Evolutionary conservation across 2,113 vertebrate species (phyloP), one percentile per base, ranked within the genome.

Genomic region (Triplophysa siluroides): DNA sequence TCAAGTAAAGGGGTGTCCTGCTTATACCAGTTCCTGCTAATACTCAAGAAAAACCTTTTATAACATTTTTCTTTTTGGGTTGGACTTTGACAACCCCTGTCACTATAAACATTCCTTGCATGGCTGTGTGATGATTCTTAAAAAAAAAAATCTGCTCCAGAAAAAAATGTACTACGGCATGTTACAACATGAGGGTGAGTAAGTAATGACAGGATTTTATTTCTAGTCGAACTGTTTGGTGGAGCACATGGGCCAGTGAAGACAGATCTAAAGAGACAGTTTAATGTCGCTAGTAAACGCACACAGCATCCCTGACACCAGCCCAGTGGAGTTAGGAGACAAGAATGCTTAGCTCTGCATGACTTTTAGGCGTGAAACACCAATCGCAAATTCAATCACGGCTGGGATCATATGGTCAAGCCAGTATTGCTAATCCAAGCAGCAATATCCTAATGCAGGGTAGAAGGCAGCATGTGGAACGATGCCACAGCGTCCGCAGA

Each of bases 301-400:
- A 16, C 13, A 18, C 23, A 8, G 4, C 16, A 33, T 33, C 24
- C 47, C 47, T 70, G 4, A 72, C n/a, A 56, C 5, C 10, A 8
- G 8, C 26, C 38, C 13, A 8, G 26, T 56, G 19, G 2, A 58
- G 52, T 19, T 10, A 73, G 33, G 26, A 23, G 52, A 60, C 58
- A 75, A 47, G 41, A 23, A 62, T 75, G 58, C 72, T 62, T 75
- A 26, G 41, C 58, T 47, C 38, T 45, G 16, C 58, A 26, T 26
- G n/a, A 62, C 41, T 62, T 38, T 18, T 21, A 81, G 3, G 68
- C 43, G 41, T 83, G 83, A 85, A 86, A 83, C 86, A 76, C 67
- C 56, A 83, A 76, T 67, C 24, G 65, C 50, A 70, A 79, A 85
- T 84, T 78, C 16, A 81, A 45, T 86, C 84, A 62, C 16, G 10